These are phyloP conservation scores for Monochamus saltuarius DNA, from an alignment of 1,140 invertebrate species.

Conservation along the genomic window DNA sequence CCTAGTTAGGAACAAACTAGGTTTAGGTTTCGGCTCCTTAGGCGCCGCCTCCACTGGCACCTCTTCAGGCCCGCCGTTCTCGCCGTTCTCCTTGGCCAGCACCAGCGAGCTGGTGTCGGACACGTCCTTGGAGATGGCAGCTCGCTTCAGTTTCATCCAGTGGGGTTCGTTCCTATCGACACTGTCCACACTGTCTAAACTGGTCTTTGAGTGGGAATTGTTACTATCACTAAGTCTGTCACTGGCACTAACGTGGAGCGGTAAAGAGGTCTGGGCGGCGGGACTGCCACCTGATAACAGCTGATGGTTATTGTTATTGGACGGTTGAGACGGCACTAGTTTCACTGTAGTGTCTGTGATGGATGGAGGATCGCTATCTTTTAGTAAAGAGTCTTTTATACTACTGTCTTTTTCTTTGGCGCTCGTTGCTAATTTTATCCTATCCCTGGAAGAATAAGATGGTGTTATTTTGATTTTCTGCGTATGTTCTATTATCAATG, in stretches of 20 bases:
- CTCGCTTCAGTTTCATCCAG: conserved; percentile 61
- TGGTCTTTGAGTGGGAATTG: conserved; percentile 1
- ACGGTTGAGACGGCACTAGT: conserved; percentile 24
- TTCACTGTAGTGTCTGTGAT: conserved; percentile 11
- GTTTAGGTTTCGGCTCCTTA: conserved; percentile 29
- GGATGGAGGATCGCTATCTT: conserved; percentile 29
- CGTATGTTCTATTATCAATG: too few species aligned
- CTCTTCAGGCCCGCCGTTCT: conserved; percentile 1
- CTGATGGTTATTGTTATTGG: conserved; percentile 29
- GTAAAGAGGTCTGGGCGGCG: background rate
- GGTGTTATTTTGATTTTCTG: too few species aligned
- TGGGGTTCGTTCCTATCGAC: conserved; percentile 46
- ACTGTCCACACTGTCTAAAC: conserved; percentile 22
- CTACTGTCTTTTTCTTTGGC: conserved; percentile 36
- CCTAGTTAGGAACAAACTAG: conserved; percentile 37
- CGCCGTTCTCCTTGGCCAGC: conserved; percentile 47
- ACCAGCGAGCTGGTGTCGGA: conserved; percentile 13
- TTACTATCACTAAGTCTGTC: conserved; percentile 18
- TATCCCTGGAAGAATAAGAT: conserved; percentile 30
- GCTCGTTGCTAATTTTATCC: conserved; percentile 38
- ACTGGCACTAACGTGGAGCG: conserved; percentile 9
- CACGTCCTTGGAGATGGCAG: conserved; percentile 53
- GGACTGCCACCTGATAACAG: background rate
- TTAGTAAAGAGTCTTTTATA: conserved; percentile 33
- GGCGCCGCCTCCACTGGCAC: background rate